phyloP scores from a whole-genome alignment of 1,140 invertebrate genomes.

The Trinorchestia longiramus region DNA sequence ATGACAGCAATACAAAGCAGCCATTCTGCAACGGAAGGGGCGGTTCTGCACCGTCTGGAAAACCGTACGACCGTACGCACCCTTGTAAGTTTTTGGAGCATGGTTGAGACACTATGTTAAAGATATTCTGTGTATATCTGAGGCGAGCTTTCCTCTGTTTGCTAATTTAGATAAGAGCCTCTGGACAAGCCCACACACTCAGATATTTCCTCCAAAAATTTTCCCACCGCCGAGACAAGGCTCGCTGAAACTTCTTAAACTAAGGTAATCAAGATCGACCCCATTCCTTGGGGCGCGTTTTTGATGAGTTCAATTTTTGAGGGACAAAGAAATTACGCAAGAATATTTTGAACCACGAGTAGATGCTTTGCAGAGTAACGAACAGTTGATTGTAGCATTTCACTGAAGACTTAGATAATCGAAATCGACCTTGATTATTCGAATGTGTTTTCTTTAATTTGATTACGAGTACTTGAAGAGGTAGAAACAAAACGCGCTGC shows the following conservation, averaged over 20 bases:
- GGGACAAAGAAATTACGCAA: not conserved
- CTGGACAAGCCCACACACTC: not conserved
- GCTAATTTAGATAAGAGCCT: slow-evolving; percentile 53
- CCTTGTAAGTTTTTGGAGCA: not conserved
- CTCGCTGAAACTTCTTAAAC: slow-evolving; percentile 10
- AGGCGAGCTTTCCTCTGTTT: slow-evolving; percentile 39
- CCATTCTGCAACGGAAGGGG: not conserved
- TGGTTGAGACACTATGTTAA: not conserved
- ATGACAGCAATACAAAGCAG: not conserved
- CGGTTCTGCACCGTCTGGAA: not conserved
- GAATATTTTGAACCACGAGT: not conserved
- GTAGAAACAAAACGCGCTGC: no score
- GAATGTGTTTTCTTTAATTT: not conserved
- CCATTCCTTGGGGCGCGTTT: not conserved
- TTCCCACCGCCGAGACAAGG: not conserved
- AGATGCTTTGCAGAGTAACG: not conserved
- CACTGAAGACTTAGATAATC: not conserved
- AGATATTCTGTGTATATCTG: slow-evolving; percentile 23
- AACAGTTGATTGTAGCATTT: not conserved
- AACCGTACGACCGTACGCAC: no score
- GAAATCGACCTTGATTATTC: not conserved
- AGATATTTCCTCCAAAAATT: slow-evolving; percentile 20
- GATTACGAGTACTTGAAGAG: not conserved
- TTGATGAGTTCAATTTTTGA: not conserved
- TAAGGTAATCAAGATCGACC: not conserved